phyloP scores from a whole-genome alignment of 2,113 vertebrate species.

The Hippocampus guttulatus region DNA sequence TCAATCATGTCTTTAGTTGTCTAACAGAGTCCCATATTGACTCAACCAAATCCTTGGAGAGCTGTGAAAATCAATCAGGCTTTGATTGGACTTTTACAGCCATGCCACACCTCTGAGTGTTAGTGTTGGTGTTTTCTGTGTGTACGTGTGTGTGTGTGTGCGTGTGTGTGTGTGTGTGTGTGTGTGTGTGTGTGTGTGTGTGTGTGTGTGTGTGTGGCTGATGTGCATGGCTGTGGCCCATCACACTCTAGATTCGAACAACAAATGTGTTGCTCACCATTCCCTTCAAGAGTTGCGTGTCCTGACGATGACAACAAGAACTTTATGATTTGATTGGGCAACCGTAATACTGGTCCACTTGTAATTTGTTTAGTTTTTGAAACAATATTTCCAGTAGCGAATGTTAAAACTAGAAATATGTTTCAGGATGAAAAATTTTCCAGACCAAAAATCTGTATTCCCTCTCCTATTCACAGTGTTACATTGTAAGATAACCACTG shows the following conservation, averaged over 20 bases:
- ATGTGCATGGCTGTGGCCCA: conserved; percentile 14
- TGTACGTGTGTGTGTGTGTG: no score
- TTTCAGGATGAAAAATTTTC: no score
- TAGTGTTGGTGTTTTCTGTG: conserved; percentile 16
- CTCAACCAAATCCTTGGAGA: conserved; percentile 46
- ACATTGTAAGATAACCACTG: no score
- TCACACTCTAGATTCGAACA: neutral
- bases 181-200: neutral
- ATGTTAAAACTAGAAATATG: neutral
- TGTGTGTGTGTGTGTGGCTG: neutral
- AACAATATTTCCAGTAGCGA: neutral
- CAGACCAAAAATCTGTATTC: no score
- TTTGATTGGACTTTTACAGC: conserved; percentile 55
- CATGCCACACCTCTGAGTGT: conserved; percentile 31
- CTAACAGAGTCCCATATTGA: conserved; percentile 64
- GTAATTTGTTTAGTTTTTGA: neutral
- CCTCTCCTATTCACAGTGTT: no score
- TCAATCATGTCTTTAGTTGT: conserved; percentile 64
- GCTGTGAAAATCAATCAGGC: conserved; percentile 59
- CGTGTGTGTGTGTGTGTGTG: no score
- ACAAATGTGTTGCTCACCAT: neutral
- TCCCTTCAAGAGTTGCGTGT: neutral
- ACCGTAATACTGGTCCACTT: neutral
- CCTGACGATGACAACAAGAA: neutral
- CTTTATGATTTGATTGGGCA: neutral